These are phyloP conservation scores for Oxycera nigricornis DNA, from an alignment of 2,888 invertebrate genomes.

Conservation along the genomic window DNA sequence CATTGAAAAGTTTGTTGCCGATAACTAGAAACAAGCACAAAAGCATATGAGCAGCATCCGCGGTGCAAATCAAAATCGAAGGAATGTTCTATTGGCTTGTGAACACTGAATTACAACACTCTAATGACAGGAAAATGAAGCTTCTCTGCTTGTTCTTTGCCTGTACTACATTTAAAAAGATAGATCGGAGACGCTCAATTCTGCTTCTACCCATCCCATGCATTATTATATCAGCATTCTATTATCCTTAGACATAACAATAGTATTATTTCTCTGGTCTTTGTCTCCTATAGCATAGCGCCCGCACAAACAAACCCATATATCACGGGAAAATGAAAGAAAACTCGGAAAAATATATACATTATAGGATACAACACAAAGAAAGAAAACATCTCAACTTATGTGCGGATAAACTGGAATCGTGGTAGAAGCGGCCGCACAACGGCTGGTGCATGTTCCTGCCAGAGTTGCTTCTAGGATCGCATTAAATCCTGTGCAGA, in stretches of 20 bases:
- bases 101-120: neutral
- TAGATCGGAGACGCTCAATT: neutral
- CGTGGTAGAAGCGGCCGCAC: conserved; percentile 3
- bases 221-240: conserved; percentile 31
- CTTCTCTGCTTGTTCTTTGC: neutral
- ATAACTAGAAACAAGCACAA: no score
- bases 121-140: neutral
- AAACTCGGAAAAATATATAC: conserved; percentile 25
- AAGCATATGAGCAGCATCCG: no score
- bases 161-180: neutral
- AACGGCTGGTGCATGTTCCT: neutral
- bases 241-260: conserved; percentile 28
- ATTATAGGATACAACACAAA: neutral
- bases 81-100: neutral
- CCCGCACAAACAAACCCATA: conserved; percentile 25
- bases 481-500: conserved; percentile 1
- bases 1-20: no score
- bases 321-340: conserved; percentile 28
- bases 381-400: neutral
- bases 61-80: no score
- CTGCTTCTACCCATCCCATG: conserved; percentile 11
- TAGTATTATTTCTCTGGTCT: conserved; percentile 28
- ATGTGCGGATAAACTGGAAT: neutral
- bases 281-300: conserved; percentile 7
- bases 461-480: conserved; percentile 18